A percentile compares a stretch with the other conserved stretches of the same genome.
Conservation (phyloP, 2,888 invertebrate species). For the Phasia obesa region DNA sequence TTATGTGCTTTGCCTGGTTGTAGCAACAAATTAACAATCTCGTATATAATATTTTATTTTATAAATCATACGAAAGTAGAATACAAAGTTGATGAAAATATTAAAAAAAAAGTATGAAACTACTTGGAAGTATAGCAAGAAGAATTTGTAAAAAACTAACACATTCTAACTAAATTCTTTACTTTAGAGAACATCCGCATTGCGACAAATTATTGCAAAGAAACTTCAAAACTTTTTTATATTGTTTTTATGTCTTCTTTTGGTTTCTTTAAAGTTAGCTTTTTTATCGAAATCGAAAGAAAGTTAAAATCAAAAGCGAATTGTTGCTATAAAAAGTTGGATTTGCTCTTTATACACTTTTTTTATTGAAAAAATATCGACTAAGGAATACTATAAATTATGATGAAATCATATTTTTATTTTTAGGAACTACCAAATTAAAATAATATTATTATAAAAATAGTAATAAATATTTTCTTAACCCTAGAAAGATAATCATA, state of each 20-base stretch:
- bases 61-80: conserved; percentile 63
- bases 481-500: too few relatives aligned
- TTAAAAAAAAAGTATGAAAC: conserved; percentile 27
- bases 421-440: too few relatives aligned
- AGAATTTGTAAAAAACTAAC: conserved; percentile 24
- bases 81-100: conserved; percentile 33
- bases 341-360: neutral
- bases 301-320: conserved; percentile 17
- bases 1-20: neutral
- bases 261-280: conserved; percentile 61
- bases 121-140: conserved; percentile 45
- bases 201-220: conserved; percentile 75
- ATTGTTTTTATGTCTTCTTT: conserved; percentile 53
- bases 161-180: conserved; percentile 45
- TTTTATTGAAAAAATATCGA: too few relatives aligned
- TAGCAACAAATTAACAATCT: conserved; percentile 59
- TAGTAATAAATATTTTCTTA: too few relatives aligned
- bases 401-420: too few relatives aligned
- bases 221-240: conserved; percentile 52
- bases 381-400: neutral
- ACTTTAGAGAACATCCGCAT: conserved; percentile 72
- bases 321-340: conserved; percentile 28
- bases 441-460: too few relatives aligned
- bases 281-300: conserved; percentile 36
- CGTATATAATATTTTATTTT: conserved; percentile 55